phyloP scores from a whole-genome alignment of 2,888 invertebrate genomes.

The Clanis bilineata region DNA sequence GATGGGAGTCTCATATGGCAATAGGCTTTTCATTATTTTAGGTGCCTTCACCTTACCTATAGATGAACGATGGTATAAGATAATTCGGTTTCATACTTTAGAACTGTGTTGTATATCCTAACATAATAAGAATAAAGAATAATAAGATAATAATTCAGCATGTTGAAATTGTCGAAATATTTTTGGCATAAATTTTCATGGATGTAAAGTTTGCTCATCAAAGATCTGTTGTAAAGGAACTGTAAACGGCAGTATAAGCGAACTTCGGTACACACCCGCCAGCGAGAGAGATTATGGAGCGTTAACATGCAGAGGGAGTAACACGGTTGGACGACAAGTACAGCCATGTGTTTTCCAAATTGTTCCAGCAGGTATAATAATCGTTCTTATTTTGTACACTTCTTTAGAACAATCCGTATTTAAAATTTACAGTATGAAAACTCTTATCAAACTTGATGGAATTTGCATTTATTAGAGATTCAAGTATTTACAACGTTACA shows the following conservation, averaged over 20 bases:
- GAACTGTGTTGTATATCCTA: too few species aligned
- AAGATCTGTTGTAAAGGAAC: conserved; percentile 49
- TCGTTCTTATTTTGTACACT: background rate
- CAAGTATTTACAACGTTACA: too few species aligned
- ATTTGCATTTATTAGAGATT: too few species aligned
- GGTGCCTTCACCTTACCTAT: too few species aligned
- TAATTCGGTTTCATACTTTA: too few species aligned
- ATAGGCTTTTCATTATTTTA: too few species aligned
- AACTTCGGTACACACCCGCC: conserved; percentile 92
- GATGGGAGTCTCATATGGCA: too few species aligned
- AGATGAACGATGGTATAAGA: too few species aligned
- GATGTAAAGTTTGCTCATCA: background rate
- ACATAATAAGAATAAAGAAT: background rate
- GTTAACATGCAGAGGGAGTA: conserved; percentile 91
- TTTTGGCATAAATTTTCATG: background rate
- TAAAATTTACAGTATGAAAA: too few species aligned
- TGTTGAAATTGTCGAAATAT: too few species aligned
- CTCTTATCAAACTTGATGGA: too few species aligned
- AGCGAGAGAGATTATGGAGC: conserved; percentile 94
- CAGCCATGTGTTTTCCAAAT: conserved; percentile 95
- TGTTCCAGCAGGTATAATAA: conserved; percentile 89
- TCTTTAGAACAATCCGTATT: too few species aligned
- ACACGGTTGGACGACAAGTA: conserved; percentile 90
- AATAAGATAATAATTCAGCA: background rate
- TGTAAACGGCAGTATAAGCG: conserved; percentile 85